Evolutionary conservation across 2,113 vertebrate genomes (phyloP), one percentile per base, ranked within the genome.

Genomic region (Clarias gariepinus): DNA sequence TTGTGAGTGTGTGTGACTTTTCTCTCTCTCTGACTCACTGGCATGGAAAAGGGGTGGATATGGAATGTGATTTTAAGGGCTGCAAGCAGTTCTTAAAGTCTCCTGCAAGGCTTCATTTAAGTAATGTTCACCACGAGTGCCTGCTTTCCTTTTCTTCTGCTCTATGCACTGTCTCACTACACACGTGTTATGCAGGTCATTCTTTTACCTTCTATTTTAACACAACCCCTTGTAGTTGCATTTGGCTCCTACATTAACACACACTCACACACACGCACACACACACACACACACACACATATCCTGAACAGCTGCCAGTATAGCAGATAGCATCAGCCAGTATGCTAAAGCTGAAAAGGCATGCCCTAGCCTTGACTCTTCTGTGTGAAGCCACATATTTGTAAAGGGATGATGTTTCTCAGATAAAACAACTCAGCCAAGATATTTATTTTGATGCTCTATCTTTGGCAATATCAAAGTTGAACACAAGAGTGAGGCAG

Each of bases 191-290:
- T 71, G 53, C 85, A 71, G 78, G 15, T 68, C 61, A 47, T 83
- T 80, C 58, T 80, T 18, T 73, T 53, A 58, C 30, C 52, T 30
- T 87, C 81, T 88, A 88, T 89, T 88, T 89, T 86, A 87, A 84
- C 33, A 30, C 73, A 61, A 63, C 47, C 83, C 10, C 63, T 77
- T 55, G 52, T 28, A 25, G 81, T 57, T 83, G 63, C 52, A 15
- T 63, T 53, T 81, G 83, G 81, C 74, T 58, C 19, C n/a, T 15
- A 25, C n/a, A 23, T 58, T 47, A 71, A 64, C 80, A 55, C 30
- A 84, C 25, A 84, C n/a, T n/a, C 82, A 79, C 83, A 52, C 33
- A 19, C n/a, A 47, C 71, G 23, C 47, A 36, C 33, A 18, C 47
- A 73, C 33, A 63, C 74, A 53, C 53, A 86, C 18, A 82, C 80